Evolutionary conservation across 2,888 invertebrate genomes (phyloP).

Genomic region (Smittia aterrima): DNA sequence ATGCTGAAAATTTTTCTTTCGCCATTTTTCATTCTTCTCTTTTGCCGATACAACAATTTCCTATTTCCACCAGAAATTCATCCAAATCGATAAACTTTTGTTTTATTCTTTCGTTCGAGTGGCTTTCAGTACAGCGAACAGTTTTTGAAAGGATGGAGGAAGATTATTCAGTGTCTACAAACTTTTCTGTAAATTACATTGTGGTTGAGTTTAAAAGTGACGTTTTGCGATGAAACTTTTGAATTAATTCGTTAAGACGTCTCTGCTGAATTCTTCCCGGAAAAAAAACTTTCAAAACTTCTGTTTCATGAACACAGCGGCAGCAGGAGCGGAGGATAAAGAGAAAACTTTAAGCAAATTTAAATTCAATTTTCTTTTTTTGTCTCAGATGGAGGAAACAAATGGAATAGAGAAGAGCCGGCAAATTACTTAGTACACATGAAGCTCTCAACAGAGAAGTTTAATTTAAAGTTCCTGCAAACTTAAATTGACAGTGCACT

Average conservation of each 20-base stretch:
- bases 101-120: too few species aligned
- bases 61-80: background rate
- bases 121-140: too few species aligned
- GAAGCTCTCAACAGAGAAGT: background rate
- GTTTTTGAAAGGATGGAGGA: too few species aligned
- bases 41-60: background rate
- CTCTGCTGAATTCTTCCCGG: too few species aligned
- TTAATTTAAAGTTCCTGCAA: background rate
- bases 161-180: too few species aligned
- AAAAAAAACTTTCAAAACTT: too few species aligned
- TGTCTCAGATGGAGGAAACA: background rate
- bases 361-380: background rate
- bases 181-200: too few species aligned
- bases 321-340: background rate
- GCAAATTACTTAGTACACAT: background rate
- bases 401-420: background rate
- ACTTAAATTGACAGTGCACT: conserved; percentile 22
- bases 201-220: too few species aligned
- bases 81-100: background rate
- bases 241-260: too few species aligned
- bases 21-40: conserved; percentile 5
- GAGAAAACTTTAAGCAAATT: background rate
- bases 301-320: too few species aligned
- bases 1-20: background rate
- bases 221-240: too few species aligned